Evolutionary conservation across 2,113 vertebrate species (phyloP).

Genomic region (Spizaetus ornatus): DNA sequence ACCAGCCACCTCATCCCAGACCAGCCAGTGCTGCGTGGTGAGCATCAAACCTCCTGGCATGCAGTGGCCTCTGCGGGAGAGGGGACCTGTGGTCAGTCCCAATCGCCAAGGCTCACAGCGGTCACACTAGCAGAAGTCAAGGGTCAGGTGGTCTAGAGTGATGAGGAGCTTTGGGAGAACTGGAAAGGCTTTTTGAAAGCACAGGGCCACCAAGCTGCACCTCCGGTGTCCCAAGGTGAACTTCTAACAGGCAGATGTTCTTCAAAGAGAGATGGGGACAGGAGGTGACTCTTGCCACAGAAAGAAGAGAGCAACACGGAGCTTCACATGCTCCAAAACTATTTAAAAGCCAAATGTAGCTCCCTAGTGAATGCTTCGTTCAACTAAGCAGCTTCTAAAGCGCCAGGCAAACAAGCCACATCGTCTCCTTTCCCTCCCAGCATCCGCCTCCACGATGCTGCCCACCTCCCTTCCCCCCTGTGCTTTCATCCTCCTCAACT

Average conservation of each 20-base stretch:
- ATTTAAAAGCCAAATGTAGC: not conserved
- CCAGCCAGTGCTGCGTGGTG: not conserved
- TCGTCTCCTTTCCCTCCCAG: not conserved
- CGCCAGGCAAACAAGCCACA: not conserved
- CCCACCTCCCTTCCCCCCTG: rapidly evolving
- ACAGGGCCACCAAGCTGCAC: not conserved
- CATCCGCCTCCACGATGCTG: rapidly evolving
- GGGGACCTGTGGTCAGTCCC: not conserved
- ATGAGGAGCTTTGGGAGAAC: not conserved
- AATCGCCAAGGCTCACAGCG: rapidly evolving
- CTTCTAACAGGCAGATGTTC: not conserved
- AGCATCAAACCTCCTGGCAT: not conserved
- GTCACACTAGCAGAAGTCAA: not conserved
- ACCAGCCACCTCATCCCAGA: not conserved
- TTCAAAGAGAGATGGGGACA: not conserved
- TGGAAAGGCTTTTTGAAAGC: not conserved
- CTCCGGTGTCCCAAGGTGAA: not conserved
- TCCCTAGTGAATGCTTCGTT: not conserved
- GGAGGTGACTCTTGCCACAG: not conserved
- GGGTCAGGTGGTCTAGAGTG: not conserved
- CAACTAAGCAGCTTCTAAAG: not conserved
- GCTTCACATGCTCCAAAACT: not conserved
- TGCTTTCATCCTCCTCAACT: not conserved
- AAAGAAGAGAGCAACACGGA: not conserved
- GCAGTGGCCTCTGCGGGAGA: rapidly evolving